Evolutionary conservation across 2,888 invertebrate genomes (phyloP).

Genomic region (Thelaira solivaga): DNA sequence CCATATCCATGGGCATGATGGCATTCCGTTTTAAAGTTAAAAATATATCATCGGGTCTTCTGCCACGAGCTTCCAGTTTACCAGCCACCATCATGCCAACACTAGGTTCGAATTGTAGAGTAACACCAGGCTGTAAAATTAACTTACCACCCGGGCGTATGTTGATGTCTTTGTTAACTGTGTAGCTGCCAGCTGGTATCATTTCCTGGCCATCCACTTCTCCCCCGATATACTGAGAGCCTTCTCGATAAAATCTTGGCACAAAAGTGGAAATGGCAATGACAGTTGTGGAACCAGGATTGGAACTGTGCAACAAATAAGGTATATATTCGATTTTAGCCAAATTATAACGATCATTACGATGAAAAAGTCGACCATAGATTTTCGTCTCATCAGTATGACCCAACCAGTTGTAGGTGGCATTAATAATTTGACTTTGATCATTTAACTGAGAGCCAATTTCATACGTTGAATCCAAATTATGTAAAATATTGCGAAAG

Average conservation of each 20-base stretch:
- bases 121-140: conserved; percentile 91
- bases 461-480: conserved; percentile 93
- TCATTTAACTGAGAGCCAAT: conserved; percentile 96
- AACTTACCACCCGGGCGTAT: conserved; percentile 95
- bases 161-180: conserved; percentile 95
- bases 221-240: conserved; percentile 88
- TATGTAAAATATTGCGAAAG: conserved; percentile 93
- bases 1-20: conserved; percentile 81
- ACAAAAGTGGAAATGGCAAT: conserved; percentile 87
- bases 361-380: conserved; percentile 86
- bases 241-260: conserved; percentile 85
- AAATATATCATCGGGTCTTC: conserved; percentile 86
- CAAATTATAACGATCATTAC: conserved; percentile 95
- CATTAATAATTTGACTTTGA: conserved; percentile 95
- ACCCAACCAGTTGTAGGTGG: conserved; percentile 96
- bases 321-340: conserved; percentile 95
- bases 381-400: conserved; percentile 85
- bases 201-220: conserved; percentile 94
- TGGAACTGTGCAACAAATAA: conserved; percentile 91
- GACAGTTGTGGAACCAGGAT: conserved; percentile 90
- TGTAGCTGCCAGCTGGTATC: conserved; percentile 89
- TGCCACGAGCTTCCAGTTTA: conserved; percentile 88
- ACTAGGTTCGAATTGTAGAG: conserved; percentile 91
- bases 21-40: conserved; percentile 88
- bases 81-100: conserved; percentile 98